Base-by-base conservation (phyloP, 2,888 invertebrate genomes). In the Griposia aprilina region DNA sequence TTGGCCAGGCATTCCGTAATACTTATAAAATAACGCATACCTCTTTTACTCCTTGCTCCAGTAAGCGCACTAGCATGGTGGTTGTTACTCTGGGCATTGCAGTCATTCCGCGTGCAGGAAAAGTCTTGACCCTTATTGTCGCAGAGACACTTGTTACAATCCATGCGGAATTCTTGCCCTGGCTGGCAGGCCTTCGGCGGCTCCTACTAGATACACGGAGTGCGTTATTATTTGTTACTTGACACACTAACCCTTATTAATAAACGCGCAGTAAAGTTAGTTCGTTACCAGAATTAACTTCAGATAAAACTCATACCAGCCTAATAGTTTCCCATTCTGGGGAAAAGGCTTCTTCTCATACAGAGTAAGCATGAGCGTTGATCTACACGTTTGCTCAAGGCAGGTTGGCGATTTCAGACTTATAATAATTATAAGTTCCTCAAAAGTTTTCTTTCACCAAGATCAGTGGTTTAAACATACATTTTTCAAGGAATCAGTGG, bases 61-160 rank as follows among this genome's bases (percentile, higher is more conserved):
- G 68, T 68, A 3, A 88, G 83, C 4, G 80, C 80, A 26, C 84
- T 86, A 0, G 73, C 91, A 7, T 93, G 92, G 23, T 92, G 92
- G 72, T 94, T 93, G 67, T 91, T 93, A 80, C 93, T 94, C 10
- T 90, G 62, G 0, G 94, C 94, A 17, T 88, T 90, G 88, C 97
- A 97, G 87, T 96, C 96, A 1, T 91, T 96, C 60, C 97, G 89
- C 0, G 97, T 97, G 92, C 97, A 97, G 2, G 96, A 96, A 91
- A 93, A 96, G 86, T 94, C 92, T 13, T 91, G 90, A 0, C 97
- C 97, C 66, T 94, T 93, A 66, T 93, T 91, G 88, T 96, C 93
- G 84, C 97, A 97, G 45, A 96, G 94, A 79, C 97, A 97, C 76
- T 92, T 94, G 91, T 97, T 97, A 92, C 97, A 97, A 91, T 97